A percentile compares a stretch with the other conserved stretches of the same genome.
Evolutionary conservation across 2,797 vertebrate genomes (phyloP).

Genomic region (Pelobates cultripes): DNA sequence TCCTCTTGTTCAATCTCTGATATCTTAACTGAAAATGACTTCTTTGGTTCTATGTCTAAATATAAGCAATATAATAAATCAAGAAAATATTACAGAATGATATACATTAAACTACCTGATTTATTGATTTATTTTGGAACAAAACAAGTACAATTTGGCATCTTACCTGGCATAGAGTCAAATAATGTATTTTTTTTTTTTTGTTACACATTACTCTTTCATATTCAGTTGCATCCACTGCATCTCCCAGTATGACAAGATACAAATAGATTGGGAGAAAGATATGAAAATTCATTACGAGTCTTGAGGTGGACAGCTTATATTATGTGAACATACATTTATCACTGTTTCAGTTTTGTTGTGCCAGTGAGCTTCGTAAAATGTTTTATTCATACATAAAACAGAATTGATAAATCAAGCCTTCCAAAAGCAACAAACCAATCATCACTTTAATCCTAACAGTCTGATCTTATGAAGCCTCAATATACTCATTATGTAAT

Average conservation of each 20-base stretch:
- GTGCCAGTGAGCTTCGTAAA: background rate
- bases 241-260: background rate
- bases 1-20: no score
- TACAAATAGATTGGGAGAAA: background rate
- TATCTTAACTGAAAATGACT: no score
- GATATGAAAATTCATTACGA: slow-evolving; percentile 5
- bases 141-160: no score
- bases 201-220: background rate
- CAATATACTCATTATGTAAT: background rate
- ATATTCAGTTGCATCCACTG: background rate
- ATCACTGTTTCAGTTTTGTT: background rate
- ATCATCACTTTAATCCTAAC: background rate
- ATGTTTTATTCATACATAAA: slow-evolving; percentile 3
- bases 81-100: no score
- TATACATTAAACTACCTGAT: no score
- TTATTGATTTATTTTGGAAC: no score
- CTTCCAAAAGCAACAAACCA: background rate
- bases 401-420: background rate
- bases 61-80: no score
- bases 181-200: background rate
- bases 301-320: background rate
- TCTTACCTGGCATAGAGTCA: background rate
- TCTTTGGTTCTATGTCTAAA: no score
- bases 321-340: background rate
- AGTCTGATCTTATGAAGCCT: background rate